phyloP scores from a whole-genome alignment of 2,888 invertebrate species.

The Griposia aprilina region DNA sequence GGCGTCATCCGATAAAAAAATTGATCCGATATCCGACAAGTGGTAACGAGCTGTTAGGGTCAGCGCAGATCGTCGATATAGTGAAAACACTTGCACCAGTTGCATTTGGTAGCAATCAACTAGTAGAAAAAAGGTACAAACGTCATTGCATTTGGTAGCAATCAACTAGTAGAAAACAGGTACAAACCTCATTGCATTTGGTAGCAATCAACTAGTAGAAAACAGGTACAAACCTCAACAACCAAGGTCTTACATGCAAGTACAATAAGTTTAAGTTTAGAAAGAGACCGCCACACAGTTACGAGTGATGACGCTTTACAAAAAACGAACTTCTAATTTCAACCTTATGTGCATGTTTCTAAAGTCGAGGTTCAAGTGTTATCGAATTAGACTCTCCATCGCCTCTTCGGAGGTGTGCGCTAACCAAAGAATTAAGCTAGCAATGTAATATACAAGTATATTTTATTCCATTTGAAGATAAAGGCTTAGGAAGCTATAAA shows the following conservation, averaged over 20 bases:
- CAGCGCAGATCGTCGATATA: conserved; percentile 3
- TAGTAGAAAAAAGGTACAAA: neutral
- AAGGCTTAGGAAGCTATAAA: neutral
- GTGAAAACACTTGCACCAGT: too few species aligned
- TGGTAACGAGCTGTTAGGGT: neutral
- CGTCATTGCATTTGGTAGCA: neutral
- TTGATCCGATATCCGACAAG: neutral
- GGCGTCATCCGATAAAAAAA: neutral
- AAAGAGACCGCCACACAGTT: neutral
- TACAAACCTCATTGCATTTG: too few species aligned
- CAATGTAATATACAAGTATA: conserved; percentile 1
- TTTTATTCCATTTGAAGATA: conserved; percentile 27
- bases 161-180: too few species aligned
- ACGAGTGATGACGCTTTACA: neutral
- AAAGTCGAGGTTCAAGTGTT: neutral
- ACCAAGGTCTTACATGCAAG: neutral
- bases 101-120: neutral
- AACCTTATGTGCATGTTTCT: neutral
- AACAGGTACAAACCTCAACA: neutral
- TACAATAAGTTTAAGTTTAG: neutral
- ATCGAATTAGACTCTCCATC: neutral
- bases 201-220: neutral
- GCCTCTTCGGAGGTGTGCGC: neutral
- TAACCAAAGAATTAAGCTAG: conserved; percentile 19
- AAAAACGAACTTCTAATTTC: neutral